Evolutionary conservation across 2,113 vertebrate species (phyloP).

Genomic region (Carassius carassius): DNA sequence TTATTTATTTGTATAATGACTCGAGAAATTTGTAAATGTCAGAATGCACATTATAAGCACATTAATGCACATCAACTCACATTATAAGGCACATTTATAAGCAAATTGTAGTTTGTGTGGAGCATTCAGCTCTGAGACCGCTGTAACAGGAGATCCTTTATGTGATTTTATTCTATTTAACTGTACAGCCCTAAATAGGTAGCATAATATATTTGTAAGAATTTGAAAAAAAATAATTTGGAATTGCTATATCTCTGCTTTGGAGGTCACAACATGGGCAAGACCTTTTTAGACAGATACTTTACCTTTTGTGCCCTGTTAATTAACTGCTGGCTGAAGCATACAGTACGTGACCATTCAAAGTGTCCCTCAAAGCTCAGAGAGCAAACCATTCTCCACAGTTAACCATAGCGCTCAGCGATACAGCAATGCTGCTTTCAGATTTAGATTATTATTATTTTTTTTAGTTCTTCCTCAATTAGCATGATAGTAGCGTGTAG

Average conservation of each 20-base stretch:
- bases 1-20: neutral
- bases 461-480: conserved; percentile 60
- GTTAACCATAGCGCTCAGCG: conserved; percentile 18
- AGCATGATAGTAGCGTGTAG: conserved; percentile 73
- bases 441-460: conserved; percentile 45
- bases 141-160: neutral
- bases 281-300: neutral
- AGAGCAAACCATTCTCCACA: conserved; percentile 20
- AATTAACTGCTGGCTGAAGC: conserved; percentile 69
- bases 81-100: conserved; percentile 1
- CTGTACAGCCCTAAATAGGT: neutral
- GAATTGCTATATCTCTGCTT: neutral
- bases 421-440: conserved; percentile 37
- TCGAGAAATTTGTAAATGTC: neutral
- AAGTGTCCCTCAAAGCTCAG: conserved; percentile 14
- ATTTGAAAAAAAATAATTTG: neutral
- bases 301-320: conserved; percentile 66
- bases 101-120: neutral
- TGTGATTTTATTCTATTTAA: neutral
- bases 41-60: neutral
- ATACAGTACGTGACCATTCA: neutral
- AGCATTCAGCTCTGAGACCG: neutral
- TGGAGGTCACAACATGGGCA: neutral
- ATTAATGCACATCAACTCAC: neutral
- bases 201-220: neutral